Conservation (phyloP, 2,797 vertebrate species). For the Lycodopsis pacificus region DNA sequence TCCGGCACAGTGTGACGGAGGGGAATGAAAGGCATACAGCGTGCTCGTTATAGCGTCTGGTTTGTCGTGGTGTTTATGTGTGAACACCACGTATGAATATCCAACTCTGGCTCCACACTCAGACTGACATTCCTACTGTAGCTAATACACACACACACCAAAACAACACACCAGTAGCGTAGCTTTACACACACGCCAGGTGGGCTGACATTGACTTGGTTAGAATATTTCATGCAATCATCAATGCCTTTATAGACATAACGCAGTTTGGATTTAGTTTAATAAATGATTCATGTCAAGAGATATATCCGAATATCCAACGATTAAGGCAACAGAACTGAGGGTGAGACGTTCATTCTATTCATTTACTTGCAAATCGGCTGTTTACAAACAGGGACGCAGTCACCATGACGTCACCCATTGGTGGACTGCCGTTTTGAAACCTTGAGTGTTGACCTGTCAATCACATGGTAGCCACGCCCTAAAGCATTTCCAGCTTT, state of each 20-base stretch:
- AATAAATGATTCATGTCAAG: background rate
- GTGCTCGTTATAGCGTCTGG: conserved; percentile 53
- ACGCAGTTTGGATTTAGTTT: background rate
- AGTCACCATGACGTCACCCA: background rate
- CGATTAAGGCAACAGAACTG: background rate
- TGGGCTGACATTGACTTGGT: background rate
- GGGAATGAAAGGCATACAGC: conserved; percentile 50
- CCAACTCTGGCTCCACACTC: conserved; percentile 19
- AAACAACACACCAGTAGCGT: background rate
- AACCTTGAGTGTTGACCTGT: background rate
- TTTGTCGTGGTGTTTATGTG: conserved; percentile 67
- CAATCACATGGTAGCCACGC: background rate
- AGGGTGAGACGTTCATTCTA: background rate
- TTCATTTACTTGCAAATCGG: background rate
- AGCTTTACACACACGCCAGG: background rate
- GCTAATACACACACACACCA: conserved; percentile 6
- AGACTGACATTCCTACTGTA: background rate
- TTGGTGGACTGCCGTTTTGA: background rate
- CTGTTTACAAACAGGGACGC: background rate
- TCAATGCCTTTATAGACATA: background rate
- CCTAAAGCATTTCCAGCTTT: background rate
- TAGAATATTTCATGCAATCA: conserved; percentile 21
- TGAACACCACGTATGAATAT: conserved; percentile 59
- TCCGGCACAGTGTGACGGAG: conserved; percentile 57
- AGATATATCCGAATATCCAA: background rate